These are phyloP conservation scores for Ailurus styani DNA, from an alignment of 2,113 vertebrate species.

Conservation along the genomic window DNA sequence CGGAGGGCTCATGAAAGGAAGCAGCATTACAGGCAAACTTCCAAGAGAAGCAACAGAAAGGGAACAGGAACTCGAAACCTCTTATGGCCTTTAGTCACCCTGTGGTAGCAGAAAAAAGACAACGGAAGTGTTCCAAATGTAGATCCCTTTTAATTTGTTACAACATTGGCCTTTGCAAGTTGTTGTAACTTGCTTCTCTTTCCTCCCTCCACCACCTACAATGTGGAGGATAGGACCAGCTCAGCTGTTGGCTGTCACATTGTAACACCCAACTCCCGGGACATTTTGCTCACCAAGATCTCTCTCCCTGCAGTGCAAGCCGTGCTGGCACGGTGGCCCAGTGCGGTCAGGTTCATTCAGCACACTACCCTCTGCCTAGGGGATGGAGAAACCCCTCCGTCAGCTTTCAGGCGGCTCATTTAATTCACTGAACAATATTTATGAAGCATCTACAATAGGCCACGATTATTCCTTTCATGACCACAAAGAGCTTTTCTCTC, in stretches of 20 bases:
- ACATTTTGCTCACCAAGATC: not conserved
- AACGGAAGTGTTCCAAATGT: not conserved
- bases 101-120: not conserved
- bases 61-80: not conserved
- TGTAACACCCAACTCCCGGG: not conserved
- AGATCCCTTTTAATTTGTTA: not conserved
- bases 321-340: not conserved
- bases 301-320: not conserved
- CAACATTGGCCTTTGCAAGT: not conserved
- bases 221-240: not conserved
- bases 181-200: not conserved
- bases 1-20: not conserved
- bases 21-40: not conserved
- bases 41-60: not conserved
- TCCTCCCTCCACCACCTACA: not conserved
- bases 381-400: not conserved
- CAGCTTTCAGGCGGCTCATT: not conserved
- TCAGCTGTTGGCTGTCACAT: not conserved
- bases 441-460: not conserved
- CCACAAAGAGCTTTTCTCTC: not conserved
- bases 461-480: not conserved
- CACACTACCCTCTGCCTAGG: not conserved
- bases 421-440: not conserved
- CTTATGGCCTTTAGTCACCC: not conserved
- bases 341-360: not conserved